phyloP scores from a whole-genome alignment of 2,888 invertebrate genomes.

The Carcina quercana region DNA sequence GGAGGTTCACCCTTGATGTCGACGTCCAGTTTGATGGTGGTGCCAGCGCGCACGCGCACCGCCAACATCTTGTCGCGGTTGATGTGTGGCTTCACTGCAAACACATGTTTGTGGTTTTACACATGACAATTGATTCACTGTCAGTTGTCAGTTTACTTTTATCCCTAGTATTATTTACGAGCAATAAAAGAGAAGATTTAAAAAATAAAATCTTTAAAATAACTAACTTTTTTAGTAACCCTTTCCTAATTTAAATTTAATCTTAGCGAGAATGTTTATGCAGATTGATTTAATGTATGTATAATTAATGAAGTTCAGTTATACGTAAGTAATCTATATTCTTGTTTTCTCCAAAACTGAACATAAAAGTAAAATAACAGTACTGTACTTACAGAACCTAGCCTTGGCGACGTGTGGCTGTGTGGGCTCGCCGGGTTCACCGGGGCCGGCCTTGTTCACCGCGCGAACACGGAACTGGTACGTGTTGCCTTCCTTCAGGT shows the following conservation, averaged over 20 bases:
- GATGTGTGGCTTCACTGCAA: conserved; percentile 92
- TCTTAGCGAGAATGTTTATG: too few relatives aligned
- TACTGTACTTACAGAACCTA: conserved; percentile 81
- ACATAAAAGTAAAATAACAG: neutral
- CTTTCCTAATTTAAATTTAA: too few relatives aligned
- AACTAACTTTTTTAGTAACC: too few relatives aligned
- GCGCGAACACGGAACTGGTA: conserved; percentile 97
- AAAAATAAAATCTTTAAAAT: too few relatives aligned
- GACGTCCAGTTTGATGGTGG: conserved; percentile 92
- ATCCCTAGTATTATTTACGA: too few relatives aligned
- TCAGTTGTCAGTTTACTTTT: too few relatives aligned
- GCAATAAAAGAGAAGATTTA: too few relatives aligned
- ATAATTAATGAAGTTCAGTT: neutral
- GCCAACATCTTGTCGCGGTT: conserved; percentile 95
- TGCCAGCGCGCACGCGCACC: conserved; percentile 92
- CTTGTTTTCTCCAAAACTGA: too few relatives aligned
- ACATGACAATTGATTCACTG: too few relatives aligned
- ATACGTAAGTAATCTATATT: neutral
- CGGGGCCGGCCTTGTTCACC: conserved; percentile 95
- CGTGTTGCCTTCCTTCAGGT: conserved; percentile 90
- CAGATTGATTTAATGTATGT: too few relatives aligned
- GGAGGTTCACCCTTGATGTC: conserved; percentile 98
- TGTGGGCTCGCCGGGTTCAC: conserved; percentile 92
- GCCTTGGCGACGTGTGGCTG: conserved; percentile 92
- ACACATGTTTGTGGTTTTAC: too few relatives aligned